These are phyloP conservation scores for Todus mexicanus DNA, from an alignment of 2,797 vertebrate genomes.

Conservation along the genomic window DNA sequence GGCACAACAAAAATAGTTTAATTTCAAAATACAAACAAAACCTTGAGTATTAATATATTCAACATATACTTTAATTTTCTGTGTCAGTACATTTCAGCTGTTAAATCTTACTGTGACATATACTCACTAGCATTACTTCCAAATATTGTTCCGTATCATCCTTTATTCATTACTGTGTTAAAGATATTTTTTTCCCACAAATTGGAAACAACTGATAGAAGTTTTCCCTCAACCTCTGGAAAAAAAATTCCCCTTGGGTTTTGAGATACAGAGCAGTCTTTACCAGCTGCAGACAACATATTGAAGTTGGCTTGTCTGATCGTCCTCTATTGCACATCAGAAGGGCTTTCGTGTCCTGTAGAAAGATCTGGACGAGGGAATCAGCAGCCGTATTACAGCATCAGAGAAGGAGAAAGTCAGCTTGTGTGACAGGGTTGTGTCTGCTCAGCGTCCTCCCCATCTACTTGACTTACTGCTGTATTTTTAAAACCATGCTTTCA, in stretches of 20 bases:
- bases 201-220: not conserved
- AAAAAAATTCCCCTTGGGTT: not conserved
- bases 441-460: not conserved
- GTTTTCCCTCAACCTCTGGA: not conserved
- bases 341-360: not conserved
- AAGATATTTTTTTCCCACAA: not conserved
- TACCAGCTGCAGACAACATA: not conserved
- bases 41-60: conserved; percentile 50
- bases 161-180: not conserved
- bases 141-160: not conserved
- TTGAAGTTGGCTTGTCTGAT: not conserved
- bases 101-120: not conserved
- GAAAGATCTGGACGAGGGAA: not conserved
- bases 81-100: conserved; percentile 50
- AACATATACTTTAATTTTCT: not conserved
- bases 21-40: conserved; percentile 25
- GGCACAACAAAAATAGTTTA: conserved; percentile 13
- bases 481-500: not conserved
- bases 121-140: not conserved
- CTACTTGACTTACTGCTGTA: not conserved
- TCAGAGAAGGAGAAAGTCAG: not conserved
- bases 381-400: not conserved
- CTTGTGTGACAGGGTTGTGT: not conserved
- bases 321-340: not conserved
- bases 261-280: not conserved